A percentile compares a stretch with the other conserved stretches of the same genome.
These are phyloP conservation scores for Thera obeliscata DNA, from an alignment of 2,888 invertebrate species.

Conservation along the genomic window DNA sequence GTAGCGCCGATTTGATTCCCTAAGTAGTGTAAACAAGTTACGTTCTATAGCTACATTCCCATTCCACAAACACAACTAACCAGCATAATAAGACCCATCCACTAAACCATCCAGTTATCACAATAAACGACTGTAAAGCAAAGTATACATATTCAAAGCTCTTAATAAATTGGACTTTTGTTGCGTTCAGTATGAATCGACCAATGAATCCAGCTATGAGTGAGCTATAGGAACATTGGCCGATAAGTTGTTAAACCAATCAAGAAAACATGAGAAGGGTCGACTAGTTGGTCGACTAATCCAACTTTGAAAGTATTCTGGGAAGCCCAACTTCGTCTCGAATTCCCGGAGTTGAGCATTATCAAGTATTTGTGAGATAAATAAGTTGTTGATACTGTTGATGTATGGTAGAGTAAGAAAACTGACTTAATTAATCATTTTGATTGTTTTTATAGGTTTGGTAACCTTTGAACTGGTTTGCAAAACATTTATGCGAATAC, in stretches of 20 bases:
- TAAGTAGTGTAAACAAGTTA: constrained; percentile 81
- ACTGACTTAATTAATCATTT: constrained; percentile 17
- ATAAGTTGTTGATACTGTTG: constrained; percentile 75
- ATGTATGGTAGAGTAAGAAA: constrained; percentile 52
- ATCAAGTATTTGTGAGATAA: constrained; percentile 82
- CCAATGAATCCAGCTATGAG: constrained; percentile 48
- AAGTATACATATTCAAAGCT: constrained; percentile 57
- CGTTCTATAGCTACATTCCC: constrained; percentile 27
- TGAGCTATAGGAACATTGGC: constrained; percentile 16
- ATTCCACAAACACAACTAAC: constrained; percentile 54
- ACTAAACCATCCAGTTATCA: constrained; percentile 23
- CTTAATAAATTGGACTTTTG: constrained; percentile 58
- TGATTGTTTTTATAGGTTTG: constrained; percentile 8
- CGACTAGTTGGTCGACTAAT: constrained; percentile 45
- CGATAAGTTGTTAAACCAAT: constrained; percentile 19
- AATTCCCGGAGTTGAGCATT: constrained; percentile 72
- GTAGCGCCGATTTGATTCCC: constrained; percentile 74
- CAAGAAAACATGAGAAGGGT: constrained; percentile 1
- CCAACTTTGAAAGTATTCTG: constrained; percentile 45
- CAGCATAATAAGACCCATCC: constrained; percentile 48
- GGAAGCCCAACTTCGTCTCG: constrained; percentile 64
- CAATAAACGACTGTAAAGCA: constrained; percentile 43
- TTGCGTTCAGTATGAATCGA: constrained; percentile 49
- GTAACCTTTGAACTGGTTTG: not conserved
- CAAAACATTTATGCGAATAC: not conserved